Conservation (phyloP, 2,888 invertebrate genomes). For the Clostera curtula region DNA sequence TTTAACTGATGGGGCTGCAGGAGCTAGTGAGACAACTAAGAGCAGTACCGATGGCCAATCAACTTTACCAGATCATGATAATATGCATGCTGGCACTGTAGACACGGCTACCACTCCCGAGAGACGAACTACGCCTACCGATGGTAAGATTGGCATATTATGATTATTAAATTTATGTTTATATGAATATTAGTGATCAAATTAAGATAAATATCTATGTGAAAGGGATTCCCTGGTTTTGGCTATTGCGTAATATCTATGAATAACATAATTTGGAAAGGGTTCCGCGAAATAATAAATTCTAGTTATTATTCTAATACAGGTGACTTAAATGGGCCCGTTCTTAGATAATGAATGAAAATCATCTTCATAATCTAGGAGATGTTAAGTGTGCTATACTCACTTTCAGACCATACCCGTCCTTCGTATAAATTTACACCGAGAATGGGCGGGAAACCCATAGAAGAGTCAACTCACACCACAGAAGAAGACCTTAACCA, state of each 20-base stretch:
- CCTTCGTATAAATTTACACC: conserved; percentile 51
- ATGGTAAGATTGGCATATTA: conserved; percentile 31
- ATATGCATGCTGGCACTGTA: conserved; percentile 57
- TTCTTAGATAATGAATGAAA: too few species aligned
- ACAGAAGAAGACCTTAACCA: conserved; percentile 67
- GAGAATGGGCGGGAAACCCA: conserved; percentile 37
- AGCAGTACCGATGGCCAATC: conserved; percentile 30
- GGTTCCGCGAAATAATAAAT: too few species aligned
- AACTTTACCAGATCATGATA: conserved; percentile 54
- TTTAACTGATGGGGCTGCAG: conserved; percentile 35
- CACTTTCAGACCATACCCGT: conserved; percentile 43
- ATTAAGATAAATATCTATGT: too few species aligned
- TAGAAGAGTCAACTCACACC: conserved; percentile 50
- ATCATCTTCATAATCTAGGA: too few species aligned
- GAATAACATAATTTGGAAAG: too few species aligned
- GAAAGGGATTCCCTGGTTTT: too few species aligned
- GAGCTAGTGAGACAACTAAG: conserved; percentile 21
- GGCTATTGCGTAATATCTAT: too few species aligned
- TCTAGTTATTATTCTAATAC: too few species aligned
- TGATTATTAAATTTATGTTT: neutral
- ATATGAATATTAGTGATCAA: too few species aligned
- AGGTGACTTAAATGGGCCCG: too few species aligned
- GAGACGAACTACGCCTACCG: conserved; percentile 52
- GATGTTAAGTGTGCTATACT: too few species aligned
- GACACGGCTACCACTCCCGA: conserved; percentile 42